Conservation (phyloP, 2,113 vertebrate genomes). For the Scytalopus superciliaris region DNA sequence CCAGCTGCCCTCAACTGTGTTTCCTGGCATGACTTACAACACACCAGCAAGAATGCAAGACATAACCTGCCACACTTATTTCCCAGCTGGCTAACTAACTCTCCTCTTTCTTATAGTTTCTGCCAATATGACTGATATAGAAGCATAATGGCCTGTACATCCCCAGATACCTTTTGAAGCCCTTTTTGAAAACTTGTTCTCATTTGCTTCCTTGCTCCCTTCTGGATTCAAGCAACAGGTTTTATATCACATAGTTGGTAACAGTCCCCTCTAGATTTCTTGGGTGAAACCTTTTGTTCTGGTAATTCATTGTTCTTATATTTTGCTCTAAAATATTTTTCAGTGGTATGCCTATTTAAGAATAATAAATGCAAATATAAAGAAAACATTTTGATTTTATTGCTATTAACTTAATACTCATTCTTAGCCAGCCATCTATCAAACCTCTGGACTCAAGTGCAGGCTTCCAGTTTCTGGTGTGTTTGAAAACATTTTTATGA, state of each 20-base stretch:
- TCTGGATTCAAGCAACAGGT: not conserved
- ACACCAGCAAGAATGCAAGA: not conserved
- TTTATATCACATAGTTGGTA: not conserved
- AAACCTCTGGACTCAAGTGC: not conserved
- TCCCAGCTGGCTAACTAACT: not conserved
- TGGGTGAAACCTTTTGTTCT: not conserved
- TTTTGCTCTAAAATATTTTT: not conserved
- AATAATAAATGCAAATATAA: not conserved
- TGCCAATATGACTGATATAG: not conserved
- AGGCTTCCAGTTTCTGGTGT: not conserved
- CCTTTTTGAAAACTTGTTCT: not conserved
- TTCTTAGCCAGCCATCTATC: not conserved
- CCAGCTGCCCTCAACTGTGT: not conserved
- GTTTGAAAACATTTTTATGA: not conserved
- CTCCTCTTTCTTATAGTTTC: not conserved
- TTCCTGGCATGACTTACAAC: not conserved
- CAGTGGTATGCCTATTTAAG: not conserved
- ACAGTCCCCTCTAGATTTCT: not conserved
- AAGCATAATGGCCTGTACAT: not conserved
- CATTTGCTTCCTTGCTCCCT: not conserved
- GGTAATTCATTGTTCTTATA: not conserved
- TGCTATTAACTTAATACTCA: not conserved
- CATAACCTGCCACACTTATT: not conserved
- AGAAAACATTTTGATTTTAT: not conserved
- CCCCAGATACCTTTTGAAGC: not conserved